Evolutionary conservation across 2,888 invertebrate genomes (phyloP), one percentile per base, ranked within the genome.

Genomic region (Carcina quercana): DNA sequence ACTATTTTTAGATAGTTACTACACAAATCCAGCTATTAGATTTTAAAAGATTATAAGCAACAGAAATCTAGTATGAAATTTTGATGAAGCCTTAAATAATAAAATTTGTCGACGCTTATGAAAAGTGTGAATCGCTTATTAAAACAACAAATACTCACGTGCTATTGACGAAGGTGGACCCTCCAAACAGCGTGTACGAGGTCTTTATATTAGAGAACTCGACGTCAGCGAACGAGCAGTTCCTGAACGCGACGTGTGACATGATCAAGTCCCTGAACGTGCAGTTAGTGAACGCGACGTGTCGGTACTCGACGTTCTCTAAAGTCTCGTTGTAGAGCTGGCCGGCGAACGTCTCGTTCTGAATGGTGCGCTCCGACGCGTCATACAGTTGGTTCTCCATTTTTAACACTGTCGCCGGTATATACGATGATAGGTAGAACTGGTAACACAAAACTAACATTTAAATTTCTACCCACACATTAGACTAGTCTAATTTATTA

Each of bases 131-230:
- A n/a, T n/a, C n/a, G n/a, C n/a, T n/a, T n/a, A n/a, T n/a, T n/a
- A n/a, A n/a, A n/a, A n/a, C n/a, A n/a, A n/a, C n/a, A 5, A 10
- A 33, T 33, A 70, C 80, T 71, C 20, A 90, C 90, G 87, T 88
- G 49, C 87, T 88, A 59, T 89, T 86, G 31, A 86, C 74, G 38
- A 92, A 88, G 3, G 82, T 52, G 25, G 88, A 87, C 32, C 88
- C 86, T 25, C 76, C 75, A 60, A 93, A 92, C 40, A 79, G 86
- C 0, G 90, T 89, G 34, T 87, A 87, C 27, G 91, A 91, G 8
- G 90, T 89, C 62, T 89, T 91, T 25, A 93, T 88, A 47, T 89
- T 91, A 15, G 87, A 86, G 55, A 93, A 90, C 43, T 89, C 88
- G 3, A 88, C 88, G 25, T 88, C 87, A n/a, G 78, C 72, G 55